These are phyloP conservation scores for Diprion similis DNA, from an alignment of 1,140 invertebrate species.

Conservation along the genomic window DNA sequence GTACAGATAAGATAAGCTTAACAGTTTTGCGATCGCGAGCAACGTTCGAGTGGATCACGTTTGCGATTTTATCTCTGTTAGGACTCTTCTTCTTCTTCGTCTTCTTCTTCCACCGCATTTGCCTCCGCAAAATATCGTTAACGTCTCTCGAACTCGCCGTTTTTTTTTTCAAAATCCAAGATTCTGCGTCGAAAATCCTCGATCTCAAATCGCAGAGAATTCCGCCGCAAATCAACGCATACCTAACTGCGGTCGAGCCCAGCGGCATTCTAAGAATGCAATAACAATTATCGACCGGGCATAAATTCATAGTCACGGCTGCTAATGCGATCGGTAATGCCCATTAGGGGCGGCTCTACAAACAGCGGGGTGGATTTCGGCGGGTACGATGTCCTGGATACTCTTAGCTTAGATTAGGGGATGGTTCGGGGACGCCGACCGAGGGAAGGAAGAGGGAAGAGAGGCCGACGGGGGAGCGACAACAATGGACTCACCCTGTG, in stretches of 20 bases:
- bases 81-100: too few relatives aligned
- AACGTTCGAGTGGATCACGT: not conserved
- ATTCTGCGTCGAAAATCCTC: too few relatives aligned
- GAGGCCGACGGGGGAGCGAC: not conserved
- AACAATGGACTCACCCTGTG: slow-evolving; percentile 54
- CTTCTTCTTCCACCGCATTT: too few relatives aligned
- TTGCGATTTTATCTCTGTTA: not conserved
- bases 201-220: too few relatives aligned
- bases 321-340: slow-evolving; percentile 53
- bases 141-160: too few relatives aligned
- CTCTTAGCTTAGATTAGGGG: slow-evolving; percentile 32
- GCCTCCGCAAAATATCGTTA: too few relatives aligned
- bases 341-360: slow-evolving; percentile 52
- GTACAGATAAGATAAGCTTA: slow-evolving; percentile 10
- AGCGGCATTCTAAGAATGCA: not conserved
- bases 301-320: slow-evolving; percentile 23
- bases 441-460: not conserved
- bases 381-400: slow-evolving; percentile 10
- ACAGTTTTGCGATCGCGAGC: slow-evolving; percentile 14
- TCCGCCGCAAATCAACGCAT: too few relatives aligned
- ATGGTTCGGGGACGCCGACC: slow-evolving; percentile 18
- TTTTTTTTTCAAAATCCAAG: too few relatives aligned
- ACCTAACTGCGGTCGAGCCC: too few relatives aligned
- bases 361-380: slow-evolving; percentile 41
- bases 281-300: slow-evolving; percentile 8